Evolutionary conservation across 2,113 vertebrate genomes (phyloP), one percentile per base, ranked within the genome.

Genomic region (Rhinoderma darwinii): DNA sequence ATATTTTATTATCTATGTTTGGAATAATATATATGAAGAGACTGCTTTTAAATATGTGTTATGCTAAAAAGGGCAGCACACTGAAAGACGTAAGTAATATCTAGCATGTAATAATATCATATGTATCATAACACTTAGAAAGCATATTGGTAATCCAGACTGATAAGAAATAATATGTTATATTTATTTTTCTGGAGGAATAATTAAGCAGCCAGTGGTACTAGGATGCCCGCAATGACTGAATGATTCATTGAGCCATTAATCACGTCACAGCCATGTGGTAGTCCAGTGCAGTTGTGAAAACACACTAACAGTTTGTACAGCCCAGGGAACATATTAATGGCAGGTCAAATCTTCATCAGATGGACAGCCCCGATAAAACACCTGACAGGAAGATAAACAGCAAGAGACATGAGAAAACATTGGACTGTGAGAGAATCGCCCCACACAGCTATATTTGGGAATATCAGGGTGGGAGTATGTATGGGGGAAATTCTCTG

Each of bases 251-350:
- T 86, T 88, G 89, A 77, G 84, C 56, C 70, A 92, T 93, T 93
- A 94, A 95, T 94, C 92, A n/a, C 88, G 63, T 17, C 82, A 51
- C 76, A 88, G 88, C 74, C 22, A 41, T 41, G 79, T 25, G 87
- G 82, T 74, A 86, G 89, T 88, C 84, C 30, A 88, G 47, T 73
- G 88, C 93, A 95, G 93, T 93, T 96, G 94, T 94, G 89, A 94
- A 94, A 96, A 95, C 92, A 95, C 85, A 92, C 73, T 83, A 83
- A 85, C 89, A 88, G 84, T 84, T 51, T 20, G 77, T 76, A 88
- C 77, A 44, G 66, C 61, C 59, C 84, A 75, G 79, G 84, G 66
- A 25, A 30, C 85, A 91, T 37, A 39, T 87, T 72, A 83, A 72
- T 56, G 66, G 89, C 88, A 90, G 90, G 90, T 89, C 86, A 89